Evolutionary conservation across 2,113 vertebrate species (phyloP).

Genomic region (Edolisoma coerulescens): DNA sequence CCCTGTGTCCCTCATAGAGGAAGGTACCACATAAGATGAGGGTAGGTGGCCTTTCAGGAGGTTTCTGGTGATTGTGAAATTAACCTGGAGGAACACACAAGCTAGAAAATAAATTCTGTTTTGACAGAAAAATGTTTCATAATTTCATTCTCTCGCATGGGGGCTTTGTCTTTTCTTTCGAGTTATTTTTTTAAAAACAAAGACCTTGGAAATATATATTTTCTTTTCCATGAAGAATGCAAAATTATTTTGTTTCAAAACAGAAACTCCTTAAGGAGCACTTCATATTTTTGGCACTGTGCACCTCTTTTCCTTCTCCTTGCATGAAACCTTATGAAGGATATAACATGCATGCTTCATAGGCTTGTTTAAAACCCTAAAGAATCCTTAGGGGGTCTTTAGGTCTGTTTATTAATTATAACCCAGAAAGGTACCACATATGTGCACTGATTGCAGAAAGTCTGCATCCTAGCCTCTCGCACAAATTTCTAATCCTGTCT

Average conservation of each 20-base stretch:
- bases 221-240: neutral
- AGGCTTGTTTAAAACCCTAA: constrained; percentile 10
- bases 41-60: neutral
- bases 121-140: neutral
- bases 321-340: neutral
- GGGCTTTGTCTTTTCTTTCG: neutral
- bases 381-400: constrained; percentile 41
- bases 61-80: constrained; percentile 14
- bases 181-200: neutral
- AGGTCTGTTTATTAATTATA: constrained; percentile 50
- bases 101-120: constrained; percentile 12
- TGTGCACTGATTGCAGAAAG: constrained; percentile 40
- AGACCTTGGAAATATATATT: neutral
- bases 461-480: neutral
- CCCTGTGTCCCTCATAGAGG: neutral
- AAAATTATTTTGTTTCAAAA: constrained; percentile 45
- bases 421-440: constrained; percentile 46
- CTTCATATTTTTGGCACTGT: neutral
- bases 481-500: constrained; percentile 69
- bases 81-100: neutral
- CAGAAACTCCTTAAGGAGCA: neutral
- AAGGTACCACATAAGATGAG: constrained; percentile 3
- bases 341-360: constrained; percentile 3
- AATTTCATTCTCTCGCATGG: neutral
- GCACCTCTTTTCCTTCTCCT: neutral